Evolutionary conservation across 1,140 invertebrate genomes (phyloP).

Genomic region (Thalassaphorura encarpata): DNA sequence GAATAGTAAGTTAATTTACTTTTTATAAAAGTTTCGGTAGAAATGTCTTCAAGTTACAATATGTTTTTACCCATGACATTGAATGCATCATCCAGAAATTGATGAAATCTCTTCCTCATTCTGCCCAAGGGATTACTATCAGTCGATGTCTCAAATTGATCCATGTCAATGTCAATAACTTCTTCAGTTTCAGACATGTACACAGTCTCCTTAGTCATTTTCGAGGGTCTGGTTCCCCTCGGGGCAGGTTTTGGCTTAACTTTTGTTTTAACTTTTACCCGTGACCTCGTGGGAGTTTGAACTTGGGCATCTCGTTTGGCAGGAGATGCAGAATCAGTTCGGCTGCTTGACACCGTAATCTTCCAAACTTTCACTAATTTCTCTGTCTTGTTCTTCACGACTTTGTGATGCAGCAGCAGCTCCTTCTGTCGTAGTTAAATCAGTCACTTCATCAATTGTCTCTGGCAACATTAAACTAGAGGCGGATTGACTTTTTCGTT

Average conservation of each 20-base stretch:
- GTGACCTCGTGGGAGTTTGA: slow-evolving; percentile 23
- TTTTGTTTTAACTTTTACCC: background rate
- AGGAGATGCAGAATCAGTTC: background rate
- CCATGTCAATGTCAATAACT: slow-evolving; percentile 13
- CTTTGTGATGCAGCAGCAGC: background rate
- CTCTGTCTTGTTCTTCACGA: slow-evolving; percentile 20
- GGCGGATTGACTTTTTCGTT: background rate
- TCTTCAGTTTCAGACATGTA: slow-evolving; percentile 27
- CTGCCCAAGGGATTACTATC: slow-evolving; percentile 40
- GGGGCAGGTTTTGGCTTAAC: slow-evolving; percentile 3
- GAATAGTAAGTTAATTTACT: slow-evolving; percentile 5
- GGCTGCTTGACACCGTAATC: background rate
- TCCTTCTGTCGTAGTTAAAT: background rate
- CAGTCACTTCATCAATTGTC: slow-evolving; percentile 10
- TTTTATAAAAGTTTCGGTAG: background rate
- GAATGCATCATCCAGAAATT: slow-evolving; percentile 56
- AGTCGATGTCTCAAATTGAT: background rate
- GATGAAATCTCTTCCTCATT: slow-evolving; percentile 52
- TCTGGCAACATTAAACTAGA: background rate
- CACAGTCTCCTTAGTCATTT: slow-evolving; percentile 14
- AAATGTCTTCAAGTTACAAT: background rate
- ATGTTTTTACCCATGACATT: slow-evolving; percentile 47
- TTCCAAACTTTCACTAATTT: slow-evolving; percentile 24
- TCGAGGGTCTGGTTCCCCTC: background rate
- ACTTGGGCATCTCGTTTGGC: slow-evolving; percentile 26